These are phyloP conservation scores for Habropoda laboriosa DNA, from an alignment of 1,140 invertebrate genomes.

Conservation along the genomic window DNA sequence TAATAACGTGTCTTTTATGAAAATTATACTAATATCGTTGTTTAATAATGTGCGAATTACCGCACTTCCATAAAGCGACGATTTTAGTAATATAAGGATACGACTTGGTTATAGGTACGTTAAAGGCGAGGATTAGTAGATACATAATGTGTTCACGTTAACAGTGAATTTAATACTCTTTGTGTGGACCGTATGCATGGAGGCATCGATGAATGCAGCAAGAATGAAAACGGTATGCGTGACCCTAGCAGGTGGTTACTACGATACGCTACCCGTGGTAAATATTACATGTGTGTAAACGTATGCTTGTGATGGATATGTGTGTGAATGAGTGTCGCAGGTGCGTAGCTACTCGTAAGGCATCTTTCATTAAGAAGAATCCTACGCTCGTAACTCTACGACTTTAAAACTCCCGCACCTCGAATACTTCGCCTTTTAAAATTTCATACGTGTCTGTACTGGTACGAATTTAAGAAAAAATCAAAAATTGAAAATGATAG, in stretches of 20 bases:
- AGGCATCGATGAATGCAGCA: conserved; percentile 6
- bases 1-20: too few species aligned
- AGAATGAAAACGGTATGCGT: conserved; percentile 34
- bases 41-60: too few species aligned
- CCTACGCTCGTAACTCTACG: background rate
- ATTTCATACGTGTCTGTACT: too few species aligned
- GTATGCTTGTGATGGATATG: background rate
- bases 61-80: too few species aligned
- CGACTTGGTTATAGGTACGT: background rate
- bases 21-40: too few species aligned
- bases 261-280: conserved; percentile 37
- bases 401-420: background rate
- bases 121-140: background rate
- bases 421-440: too few species aligned
- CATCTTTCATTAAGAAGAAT: conserved; percentile 4
- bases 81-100: too few species aligned
- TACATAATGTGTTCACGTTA: background rate
- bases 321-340: conserved; percentile 44
- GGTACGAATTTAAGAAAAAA: too few species aligned
- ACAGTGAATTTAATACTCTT: background rate
- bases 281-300: conserved; percentile 18
- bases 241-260: conserved; percentile 54
- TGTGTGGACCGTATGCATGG: background rate
- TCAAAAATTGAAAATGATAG: too few species aligned
- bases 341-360: conserved; percentile 42